Evolutionary conservation across 2,113 vertebrate species (phyloP).

Genomic region (Myocastor coypus): DNA sequence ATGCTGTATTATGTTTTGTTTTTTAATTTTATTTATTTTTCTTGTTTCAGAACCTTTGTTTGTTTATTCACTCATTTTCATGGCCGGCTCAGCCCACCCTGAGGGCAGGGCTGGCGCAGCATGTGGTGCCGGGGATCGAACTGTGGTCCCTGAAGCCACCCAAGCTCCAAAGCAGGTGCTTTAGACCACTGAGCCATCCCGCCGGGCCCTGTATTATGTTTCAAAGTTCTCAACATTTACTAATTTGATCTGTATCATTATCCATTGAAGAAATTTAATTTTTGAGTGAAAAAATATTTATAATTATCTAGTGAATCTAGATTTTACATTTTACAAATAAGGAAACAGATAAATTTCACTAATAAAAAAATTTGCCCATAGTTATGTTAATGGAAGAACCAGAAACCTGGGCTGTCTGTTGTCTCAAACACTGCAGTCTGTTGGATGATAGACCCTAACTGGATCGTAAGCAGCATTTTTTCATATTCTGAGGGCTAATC

Average conservation of each 20-base stretch:
- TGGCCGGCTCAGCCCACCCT: too few relatives aligned
- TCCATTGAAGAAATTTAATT: slow-evolving; percentile 3
- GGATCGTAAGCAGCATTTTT: not conserved
- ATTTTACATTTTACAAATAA: slow-evolving; percentile 9
- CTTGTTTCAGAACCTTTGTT: too few relatives aligned
- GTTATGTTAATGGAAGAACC: not conserved
- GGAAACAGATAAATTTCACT: not conserved
- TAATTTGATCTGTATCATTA: slow-evolving; percentile 23
- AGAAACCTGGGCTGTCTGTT: not conserved
- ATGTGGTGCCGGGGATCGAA: too few relatives aligned
- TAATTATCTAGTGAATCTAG: not conserved
- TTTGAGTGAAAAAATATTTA: slow-evolving; percentile 27
- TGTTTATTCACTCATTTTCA: too few relatives aligned
- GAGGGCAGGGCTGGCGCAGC: too few relatives aligned
- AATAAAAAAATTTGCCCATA: not conserved
- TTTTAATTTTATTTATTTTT: too few relatives aligned
- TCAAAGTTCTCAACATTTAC: not conserved
- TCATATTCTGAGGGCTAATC: not conserved
- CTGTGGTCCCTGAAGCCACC: too few relatives aligned
- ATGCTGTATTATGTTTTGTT: not conserved
- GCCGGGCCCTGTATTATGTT: slow-evolving; percentile 1
- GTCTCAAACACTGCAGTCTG: accelerated
- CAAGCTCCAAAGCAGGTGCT: too few relatives aligned
- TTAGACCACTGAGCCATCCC: too few relatives aligned
- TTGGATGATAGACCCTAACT: not conserved